Percentiles rank a stretch among this genome's conserved stretches.
phyloP scores from a whole-genome alignment of 2,113 vertebrate genomes.

The Sapajus apella region DNA sequence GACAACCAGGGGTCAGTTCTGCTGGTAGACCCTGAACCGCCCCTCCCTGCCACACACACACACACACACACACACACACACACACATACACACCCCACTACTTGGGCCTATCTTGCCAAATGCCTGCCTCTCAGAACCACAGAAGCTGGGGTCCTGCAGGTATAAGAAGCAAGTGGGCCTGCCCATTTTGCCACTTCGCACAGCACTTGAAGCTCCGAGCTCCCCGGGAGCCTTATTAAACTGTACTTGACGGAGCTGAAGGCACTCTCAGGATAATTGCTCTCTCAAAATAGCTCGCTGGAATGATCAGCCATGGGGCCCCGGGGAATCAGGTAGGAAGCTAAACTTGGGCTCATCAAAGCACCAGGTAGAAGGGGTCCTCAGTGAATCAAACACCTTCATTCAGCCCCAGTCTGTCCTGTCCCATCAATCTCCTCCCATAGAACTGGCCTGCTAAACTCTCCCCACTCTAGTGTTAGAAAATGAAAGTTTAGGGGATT shows the following conservation, averaged over 20 bases:
- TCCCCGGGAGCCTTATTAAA: slow-evolving; percentile 5
- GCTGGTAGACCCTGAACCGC: not conserved
- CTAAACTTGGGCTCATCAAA: not conserved
- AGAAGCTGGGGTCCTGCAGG: not conserved
- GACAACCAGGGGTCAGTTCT: slow-evolving; percentile 20
- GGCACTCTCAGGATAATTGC: slow-evolving; percentile 10
- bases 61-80: not conserved
- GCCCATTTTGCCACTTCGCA: fast-evolving
- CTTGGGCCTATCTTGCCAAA: not conserved
- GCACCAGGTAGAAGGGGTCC: not conserved
- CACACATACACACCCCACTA: too few relatives aligned
- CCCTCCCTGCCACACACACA: not conserved
- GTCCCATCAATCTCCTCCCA: not conserved
- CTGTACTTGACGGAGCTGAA: not conserved
- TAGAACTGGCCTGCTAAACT: not conserved
- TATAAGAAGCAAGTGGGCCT: not conserved
- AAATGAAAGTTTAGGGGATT: not conserved
- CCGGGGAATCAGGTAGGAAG: slow-evolving; percentile 31
- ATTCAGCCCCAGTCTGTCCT: not conserved
- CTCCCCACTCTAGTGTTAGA: not conserved
- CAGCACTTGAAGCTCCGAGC: not conserved
- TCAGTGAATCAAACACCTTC: not conserved
- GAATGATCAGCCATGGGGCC: not conserved
- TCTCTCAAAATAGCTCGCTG: slow-evolving; percentile 42
- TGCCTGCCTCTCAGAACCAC: not conserved